These are phyloP conservation scores for Odocoileus hemionus DNA, from an alignment of 2,113 vertebrate genomes.

Conservation along the genomic window DNA sequence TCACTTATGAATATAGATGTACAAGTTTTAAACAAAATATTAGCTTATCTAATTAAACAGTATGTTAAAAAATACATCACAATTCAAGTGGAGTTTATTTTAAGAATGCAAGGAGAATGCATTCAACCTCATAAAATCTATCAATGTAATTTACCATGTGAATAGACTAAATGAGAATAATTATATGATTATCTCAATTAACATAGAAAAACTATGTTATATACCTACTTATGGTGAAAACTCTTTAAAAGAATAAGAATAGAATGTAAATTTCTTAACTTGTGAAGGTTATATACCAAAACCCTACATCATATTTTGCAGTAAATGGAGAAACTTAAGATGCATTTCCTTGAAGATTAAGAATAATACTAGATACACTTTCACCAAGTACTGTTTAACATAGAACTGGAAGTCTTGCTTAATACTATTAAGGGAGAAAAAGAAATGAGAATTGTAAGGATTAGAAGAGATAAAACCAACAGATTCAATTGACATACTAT, in stretches of 20 bases:
- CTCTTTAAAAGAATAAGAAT: neutral
- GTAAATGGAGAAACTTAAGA: conserved; percentile 21
- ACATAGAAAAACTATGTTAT: conserved; percentile 11
- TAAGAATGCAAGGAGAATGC: conserved; percentile 32
- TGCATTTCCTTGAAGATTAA: neutral
- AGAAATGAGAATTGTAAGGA: neutral
- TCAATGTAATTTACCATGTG: conserved; percentile 6
- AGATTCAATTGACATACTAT: neutral
- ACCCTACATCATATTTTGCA: neutral
- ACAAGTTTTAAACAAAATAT: conserved; percentile 8
- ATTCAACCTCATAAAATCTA: conserved; percentile 28
- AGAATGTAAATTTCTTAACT: neutral
- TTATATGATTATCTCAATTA: conserved; percentile 10
- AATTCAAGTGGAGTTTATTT: conserved; percentile 1
- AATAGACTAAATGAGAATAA: neutral
- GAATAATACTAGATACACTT: conserved; percentile 14
- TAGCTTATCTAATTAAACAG: neutral
- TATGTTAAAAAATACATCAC: neutral
- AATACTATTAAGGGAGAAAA: neutral
- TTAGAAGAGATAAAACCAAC: conserved; percentile 16
- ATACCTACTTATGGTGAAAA: conserved; percentile 11
- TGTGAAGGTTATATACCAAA: conserved; percentile 8
- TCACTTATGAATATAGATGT: neutral
- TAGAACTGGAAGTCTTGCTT: neutral
- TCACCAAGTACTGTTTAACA: conserved; percentile 12